These are phyloP conservation scores for Parapristionchus giblindavisi DNA, from an alignment of 2,888 invertebrate genomes.

Conservation along the genomic window DNA sequence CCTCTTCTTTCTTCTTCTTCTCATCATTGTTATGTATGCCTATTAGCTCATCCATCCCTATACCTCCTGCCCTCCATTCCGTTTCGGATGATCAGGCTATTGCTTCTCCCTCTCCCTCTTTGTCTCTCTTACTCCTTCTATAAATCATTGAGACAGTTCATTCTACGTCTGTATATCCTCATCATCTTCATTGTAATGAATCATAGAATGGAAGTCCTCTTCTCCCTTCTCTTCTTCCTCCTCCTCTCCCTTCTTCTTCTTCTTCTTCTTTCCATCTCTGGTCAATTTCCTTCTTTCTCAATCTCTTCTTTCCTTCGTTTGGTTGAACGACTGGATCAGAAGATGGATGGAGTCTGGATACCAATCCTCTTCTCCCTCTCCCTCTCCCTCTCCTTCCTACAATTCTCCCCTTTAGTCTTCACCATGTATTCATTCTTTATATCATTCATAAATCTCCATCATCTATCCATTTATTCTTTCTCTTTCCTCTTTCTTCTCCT, in stretches of 20 bases:
- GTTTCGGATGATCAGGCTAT: not conserved
- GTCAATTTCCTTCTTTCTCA: not conserved
- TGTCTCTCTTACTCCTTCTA: not conserved
- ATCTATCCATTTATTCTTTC: not conserved
- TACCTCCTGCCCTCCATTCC: not conserved
- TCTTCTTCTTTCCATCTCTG: not conserved
- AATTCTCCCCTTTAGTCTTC: not conserved
- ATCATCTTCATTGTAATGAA: not conserved
- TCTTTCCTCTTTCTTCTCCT: not conserved
- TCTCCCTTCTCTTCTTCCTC: constrained; percentile 13
- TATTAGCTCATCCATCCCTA: not conserved
- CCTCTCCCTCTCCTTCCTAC: too few species aligned
- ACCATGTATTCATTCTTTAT: not conserved
- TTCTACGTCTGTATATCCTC: too few species aligned
- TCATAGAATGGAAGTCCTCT: not conserved
- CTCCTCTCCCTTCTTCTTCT: not conserved
- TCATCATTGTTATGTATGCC: not conserved
- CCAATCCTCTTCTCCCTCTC: not conserved
- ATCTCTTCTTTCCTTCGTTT: not conserved
- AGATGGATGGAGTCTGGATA: not conserved
- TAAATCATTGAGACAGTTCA: too few species aligned
- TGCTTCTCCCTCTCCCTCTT: not conserved
- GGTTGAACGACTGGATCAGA: too few species aligned
- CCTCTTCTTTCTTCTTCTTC: not conserved
- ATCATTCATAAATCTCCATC: too few species aligned